Evolutionary conservation across 2,113 vertebrate genomes (phyloP).

Genomic region (Charina bottae): DNA sequence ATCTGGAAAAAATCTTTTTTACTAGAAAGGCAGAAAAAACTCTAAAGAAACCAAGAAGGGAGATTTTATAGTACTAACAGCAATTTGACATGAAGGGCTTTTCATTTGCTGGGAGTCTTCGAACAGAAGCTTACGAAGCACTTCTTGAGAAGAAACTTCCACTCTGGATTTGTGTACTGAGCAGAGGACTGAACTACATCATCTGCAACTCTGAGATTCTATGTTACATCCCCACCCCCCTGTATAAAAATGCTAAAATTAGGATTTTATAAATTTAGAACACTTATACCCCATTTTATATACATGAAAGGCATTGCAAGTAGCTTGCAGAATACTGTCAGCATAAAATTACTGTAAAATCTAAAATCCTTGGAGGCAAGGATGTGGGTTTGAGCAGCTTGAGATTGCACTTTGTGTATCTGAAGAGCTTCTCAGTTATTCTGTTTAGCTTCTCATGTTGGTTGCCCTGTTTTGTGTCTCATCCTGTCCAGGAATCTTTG

Average conservation of each 20-base stretch:
- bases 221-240: neutral
- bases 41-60: neutral
- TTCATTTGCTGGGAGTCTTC: neutral
- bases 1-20: neutral
- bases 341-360: neutral
- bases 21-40: neutral
- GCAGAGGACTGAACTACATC: neutral
- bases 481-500: fast-evolving
- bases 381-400: neutral
- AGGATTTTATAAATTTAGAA: neutral
- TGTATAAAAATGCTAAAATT: neutral
- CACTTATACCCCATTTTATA: neutral
- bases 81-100: neutral
- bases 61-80: neutral
- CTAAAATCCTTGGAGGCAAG: neutral
- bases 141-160: no score
- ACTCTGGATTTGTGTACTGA: no score
- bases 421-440: neutral
- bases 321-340: neutral
- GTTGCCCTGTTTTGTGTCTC: neutral
- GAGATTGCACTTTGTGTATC: neutral
- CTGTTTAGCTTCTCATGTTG: neutral
- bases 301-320: neutral
- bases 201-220: neutral
- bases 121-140: neutral